Evolutionary conservation across 2,113 vertebrate genomes (phyloP).

Genomic region (Hydropotes inermis): DNA sequence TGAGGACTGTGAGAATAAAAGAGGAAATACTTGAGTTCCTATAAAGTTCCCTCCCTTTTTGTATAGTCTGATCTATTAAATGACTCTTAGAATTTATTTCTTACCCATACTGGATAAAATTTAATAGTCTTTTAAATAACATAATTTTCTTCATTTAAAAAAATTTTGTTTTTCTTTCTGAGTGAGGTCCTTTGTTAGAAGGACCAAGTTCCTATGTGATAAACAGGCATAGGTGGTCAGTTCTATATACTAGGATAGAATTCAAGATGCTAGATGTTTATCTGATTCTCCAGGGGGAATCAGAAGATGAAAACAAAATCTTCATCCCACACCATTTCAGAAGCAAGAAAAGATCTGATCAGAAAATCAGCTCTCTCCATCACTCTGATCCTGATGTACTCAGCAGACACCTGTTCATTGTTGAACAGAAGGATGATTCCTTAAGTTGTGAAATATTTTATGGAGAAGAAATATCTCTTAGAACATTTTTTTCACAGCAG

Average conservation of each 20-base stretch:
- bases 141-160: neutral
- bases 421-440: neutral
- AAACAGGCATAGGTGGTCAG: neutral
- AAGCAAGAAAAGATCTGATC: neutral
- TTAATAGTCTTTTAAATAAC: neutral
- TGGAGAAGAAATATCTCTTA: neutral
- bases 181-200: neutral
- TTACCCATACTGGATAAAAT: neutral
- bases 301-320: neutral
- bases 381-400: neutral
- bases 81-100: neutral
- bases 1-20: neutral
- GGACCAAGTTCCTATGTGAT: neutral
- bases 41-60: neutral
- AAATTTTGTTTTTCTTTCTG: neutral
- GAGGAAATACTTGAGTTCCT: neutral
- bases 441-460: neutral
- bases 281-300: neutral
- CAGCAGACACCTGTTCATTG: neutral
- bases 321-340: neutral
- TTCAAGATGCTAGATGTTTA: neutral
- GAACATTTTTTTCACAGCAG: neutral
- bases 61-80: neutral
- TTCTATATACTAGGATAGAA: neutral
- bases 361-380: neutral